Conservation (phyloP, 2,113 vertebrate species). For the Tychaedon coryphoeus region DNA sequence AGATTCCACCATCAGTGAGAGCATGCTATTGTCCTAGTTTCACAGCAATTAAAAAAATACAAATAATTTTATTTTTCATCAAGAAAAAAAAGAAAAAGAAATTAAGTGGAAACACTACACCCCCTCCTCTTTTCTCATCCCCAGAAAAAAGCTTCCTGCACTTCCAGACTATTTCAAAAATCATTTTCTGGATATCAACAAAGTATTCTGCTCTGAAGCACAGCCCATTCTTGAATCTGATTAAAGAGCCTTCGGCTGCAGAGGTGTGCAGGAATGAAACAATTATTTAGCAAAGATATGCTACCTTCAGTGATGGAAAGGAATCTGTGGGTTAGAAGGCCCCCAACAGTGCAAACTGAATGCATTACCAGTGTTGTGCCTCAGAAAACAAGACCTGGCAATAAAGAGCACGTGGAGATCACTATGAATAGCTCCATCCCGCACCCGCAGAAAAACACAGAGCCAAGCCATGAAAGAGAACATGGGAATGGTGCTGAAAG, state of each 20-base stretch:
- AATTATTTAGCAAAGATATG: neutral
- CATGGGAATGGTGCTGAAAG: slow-evolving; percentile 58
- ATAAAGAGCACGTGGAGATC: neutral
- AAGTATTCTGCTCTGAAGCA: neutral
- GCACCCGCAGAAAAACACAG: neutral
- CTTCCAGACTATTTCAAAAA: neutral
- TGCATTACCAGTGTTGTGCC: neutral
- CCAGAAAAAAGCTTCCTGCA: neutral
- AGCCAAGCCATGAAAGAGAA: slow-evolving; percentile 50
- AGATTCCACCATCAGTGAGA: slow-evolving; percentile 15
- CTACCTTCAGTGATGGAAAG: neutral
- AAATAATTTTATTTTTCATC: neutral
- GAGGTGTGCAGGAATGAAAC: neutral
- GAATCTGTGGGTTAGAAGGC: slow-evolving; percentile 17
- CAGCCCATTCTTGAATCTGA: neutral
- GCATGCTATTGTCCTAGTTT: neutral
- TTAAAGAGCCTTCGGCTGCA: neutral
- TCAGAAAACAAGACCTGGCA: slow-evolving; percentile 14
- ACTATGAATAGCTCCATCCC: neutral
- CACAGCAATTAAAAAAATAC: neutral
- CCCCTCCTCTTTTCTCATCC: neutral
- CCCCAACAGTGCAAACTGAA: slow-evolving; percentile 24
- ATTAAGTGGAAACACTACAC: neutral
- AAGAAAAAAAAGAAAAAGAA: neutral
- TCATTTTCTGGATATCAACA: neutral